phyloP scores from a whole-genome alignment of 2,888 invertebrate genomes.

The Gastracanthus pulcherrimus region DNA sequence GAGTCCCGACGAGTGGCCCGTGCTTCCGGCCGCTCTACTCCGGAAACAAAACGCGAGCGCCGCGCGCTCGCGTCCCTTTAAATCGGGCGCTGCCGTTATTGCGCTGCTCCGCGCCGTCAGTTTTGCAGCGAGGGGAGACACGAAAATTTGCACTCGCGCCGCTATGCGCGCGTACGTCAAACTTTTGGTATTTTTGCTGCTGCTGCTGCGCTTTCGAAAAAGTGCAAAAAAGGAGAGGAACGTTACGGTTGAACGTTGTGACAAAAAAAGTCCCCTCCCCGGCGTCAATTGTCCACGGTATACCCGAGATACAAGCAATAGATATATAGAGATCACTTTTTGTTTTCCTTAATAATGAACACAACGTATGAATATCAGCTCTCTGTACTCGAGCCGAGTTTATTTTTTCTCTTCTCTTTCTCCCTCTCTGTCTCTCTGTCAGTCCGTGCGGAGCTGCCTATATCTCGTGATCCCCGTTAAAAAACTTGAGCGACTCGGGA shows the following conservation, averaged over 20 bases:
- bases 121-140: slow-evolving; percentile 21
- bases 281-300: slow-evolving; percentile 35
- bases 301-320: slow-evolving; percentile 45
- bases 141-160: slow-evolving; percentile 36
- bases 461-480: too few relatives aligned
- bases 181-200: slow-evolving; percentile 31
- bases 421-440: background rate
- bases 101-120: background rate
- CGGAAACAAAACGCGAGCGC: slow-evolving; percentile 40
- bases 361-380: slow-evolving; percentile 52
- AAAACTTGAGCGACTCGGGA: background rate
- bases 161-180: slow-evolving; percentile 1
- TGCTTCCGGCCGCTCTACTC: slow-evolving; percentile 54
- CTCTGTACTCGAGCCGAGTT: background rate
- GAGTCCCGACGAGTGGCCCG: slow-evolving; percentile 35
- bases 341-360: slow-evolving; percentile 57
- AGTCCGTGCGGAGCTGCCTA: too few relatives aligned
- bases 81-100: slow-evolving; percentile 1
- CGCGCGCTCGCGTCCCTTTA: slow-evolving; percentile 45
- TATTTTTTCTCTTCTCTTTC: slow-evolving; percentile 32
- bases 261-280: background rate
- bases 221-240: background rate
- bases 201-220: background rate
- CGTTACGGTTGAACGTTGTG: background rate
- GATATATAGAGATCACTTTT: slow-evolving; percentile 56